Evolutionary conservation across 2,888 invertebrate genomes (phyloP).

Genomic region (Eulithis prunata): DNA sequence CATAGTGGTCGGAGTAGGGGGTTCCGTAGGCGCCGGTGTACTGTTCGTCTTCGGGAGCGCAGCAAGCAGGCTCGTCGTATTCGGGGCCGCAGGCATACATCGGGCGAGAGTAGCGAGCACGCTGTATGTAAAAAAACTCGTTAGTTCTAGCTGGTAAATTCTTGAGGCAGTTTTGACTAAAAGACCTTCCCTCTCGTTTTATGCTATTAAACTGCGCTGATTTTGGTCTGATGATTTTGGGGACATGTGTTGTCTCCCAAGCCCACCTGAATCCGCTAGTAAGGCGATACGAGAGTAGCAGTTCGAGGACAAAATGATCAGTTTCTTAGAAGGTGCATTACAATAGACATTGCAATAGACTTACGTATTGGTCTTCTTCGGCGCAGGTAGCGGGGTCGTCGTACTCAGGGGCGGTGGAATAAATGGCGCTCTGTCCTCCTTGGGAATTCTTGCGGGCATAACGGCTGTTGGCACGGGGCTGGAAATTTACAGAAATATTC

Average conservation of each 20-base stretch:
- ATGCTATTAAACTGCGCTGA: no score
- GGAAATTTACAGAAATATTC: constrained; percentile 9
- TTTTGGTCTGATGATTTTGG: no score
- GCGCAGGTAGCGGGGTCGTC: constrained; percentile 97
- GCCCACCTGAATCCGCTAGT: no score
- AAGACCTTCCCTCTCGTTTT: no score
- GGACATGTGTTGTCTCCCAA: no score
- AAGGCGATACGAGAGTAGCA: no score
- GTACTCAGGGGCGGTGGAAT: constrained; percentile 93
- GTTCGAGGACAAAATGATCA: no score
- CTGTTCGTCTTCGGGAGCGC: constrained; percentile 95
- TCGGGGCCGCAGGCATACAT: constrained; percentile 90
- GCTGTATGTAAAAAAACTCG: constrained; percentile 51
- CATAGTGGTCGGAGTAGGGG: constrained; percentile 95
- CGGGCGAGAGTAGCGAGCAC: constrained; percentile 89
- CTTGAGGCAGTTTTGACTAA: no score
- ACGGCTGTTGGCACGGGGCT: constrained; percentile 88
- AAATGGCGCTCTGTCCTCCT: constrained; percentile 92
- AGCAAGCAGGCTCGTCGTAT: constrained; percentile 97
- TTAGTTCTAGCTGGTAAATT: no score
- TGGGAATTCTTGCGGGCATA: constrained; percentile 90
- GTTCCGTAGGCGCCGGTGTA: constrained; percentile 96
- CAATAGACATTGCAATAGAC: constrained; percentile 26
- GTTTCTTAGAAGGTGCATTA: neutral
- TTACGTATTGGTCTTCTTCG: constrained; percentile 95